Conservation (phyloP, 2,888 invertebrate genomes). For the Pheosia gnoma region DNA sequence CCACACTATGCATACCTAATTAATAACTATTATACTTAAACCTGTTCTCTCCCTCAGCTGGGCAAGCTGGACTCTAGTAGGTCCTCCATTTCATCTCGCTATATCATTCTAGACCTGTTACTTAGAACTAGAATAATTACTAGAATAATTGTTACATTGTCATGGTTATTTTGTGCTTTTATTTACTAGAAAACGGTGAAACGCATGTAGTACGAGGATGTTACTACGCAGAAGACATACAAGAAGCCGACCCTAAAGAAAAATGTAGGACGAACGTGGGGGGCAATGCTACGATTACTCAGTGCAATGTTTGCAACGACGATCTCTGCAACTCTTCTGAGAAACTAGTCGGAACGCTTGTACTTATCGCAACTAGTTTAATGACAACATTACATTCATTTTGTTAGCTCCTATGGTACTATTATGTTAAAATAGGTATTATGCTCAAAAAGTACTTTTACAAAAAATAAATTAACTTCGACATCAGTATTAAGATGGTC, state of each 20-base stretch:
- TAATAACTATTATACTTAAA: too few species aligned
- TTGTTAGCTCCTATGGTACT: background rate
- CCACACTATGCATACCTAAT: too few species aligned
- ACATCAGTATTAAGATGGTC: too few species aligned
- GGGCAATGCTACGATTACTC: conserved; percentile 26
- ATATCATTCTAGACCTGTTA: too few species aligned
- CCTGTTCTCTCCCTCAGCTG: too few species aligned
- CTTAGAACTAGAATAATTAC: too few species aligned
- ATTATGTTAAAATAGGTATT: background rate
- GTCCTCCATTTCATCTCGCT: too few species aligned
- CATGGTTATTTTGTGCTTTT: conserved; percentile 3
- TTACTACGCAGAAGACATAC: conserved; percentile 34
- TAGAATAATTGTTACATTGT: too few species aligned
- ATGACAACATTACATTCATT: background rate
- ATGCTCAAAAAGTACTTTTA: too few species aligned
- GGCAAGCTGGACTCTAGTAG: too few species aligned
- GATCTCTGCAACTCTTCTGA: conserved; percentile 60
- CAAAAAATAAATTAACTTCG: too few species aligned
- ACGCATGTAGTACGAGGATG: conserved; percentile 55
- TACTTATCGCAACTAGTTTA: conserved; percentile 19
- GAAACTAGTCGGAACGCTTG: conserved; percentile 33
- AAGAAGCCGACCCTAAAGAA: conserved; percentile 26
- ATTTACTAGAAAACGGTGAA: conserved; percentile 53
- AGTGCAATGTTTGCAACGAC: conserved; percentile 52
- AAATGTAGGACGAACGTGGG: conserved; percentile 49